Evolutionary conservation across 2,113 vertebrate genomes (phyloP).

Genomic region (Anser cygnoides): DNA sequence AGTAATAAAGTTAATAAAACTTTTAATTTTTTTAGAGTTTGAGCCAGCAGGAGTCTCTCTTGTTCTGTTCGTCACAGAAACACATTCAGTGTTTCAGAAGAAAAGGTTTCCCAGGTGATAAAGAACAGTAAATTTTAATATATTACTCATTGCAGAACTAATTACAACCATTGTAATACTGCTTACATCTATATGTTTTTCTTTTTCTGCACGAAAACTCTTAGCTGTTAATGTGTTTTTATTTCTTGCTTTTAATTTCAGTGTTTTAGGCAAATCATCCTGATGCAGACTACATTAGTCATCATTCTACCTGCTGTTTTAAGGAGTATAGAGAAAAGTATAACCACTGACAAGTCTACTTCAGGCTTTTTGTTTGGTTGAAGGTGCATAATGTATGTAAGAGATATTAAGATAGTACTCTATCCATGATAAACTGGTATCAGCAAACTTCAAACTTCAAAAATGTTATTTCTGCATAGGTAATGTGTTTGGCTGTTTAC

Average conservation of each 20-base stretch:
- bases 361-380: not conserved
- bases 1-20: not conserved
- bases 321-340: not conserved
- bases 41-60: conserved; percentile 66
- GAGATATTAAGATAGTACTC: not conserved
- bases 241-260: conserved; percentile 45
- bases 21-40: not conserved
- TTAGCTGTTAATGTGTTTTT: not conserved
- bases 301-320: conserved; percentile 22
- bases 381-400: not conserved
- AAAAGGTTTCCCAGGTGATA: not conserved
- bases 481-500: not conserved
- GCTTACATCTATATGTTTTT: conserved; percentile 28
- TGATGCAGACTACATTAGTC: conserved; percentile 15
- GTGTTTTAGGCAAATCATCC: conserved; percentile 43
- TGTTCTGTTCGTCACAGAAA: conserved; percentile 28
- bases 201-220: conserved; percentile 43
- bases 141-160: conserved; percentile 45
- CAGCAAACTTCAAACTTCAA: not conserved
- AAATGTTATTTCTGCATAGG: not conserved
- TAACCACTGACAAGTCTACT: not conserved
- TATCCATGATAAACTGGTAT: not conserved
- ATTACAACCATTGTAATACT: conserved; percentile 33
- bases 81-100: not conserved
- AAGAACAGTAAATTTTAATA: not conserved